phyloP scores from a whole-genome alignment of 2,797 vertebrate species.

The Alca torda region DNA sequence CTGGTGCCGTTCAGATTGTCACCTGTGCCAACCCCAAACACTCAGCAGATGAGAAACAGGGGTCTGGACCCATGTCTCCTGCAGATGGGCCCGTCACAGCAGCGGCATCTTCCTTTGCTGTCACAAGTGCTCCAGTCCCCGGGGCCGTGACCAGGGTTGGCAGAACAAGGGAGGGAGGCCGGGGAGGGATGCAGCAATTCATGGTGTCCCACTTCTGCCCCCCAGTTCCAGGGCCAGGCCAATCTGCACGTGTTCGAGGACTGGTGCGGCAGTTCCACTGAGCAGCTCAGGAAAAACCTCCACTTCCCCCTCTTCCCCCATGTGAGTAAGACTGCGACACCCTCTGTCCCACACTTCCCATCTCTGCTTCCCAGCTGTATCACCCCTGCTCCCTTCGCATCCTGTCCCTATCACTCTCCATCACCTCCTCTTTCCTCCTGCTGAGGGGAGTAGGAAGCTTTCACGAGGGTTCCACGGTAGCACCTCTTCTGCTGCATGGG shows the following conservation, averaged over 20 bases:
- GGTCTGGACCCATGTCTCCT: background rate
- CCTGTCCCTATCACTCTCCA: background rate
- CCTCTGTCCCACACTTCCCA: background rate
- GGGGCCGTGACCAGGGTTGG: rapidly evolving
- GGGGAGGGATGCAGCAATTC: background rate
- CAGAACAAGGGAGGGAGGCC: background rate
- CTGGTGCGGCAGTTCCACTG: conserved; percentile 90
- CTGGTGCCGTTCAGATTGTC: background rate
- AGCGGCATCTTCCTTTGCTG: background rate
- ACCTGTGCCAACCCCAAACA: background rate
- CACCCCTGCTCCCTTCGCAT: background rate
- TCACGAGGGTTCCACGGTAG: background rate
- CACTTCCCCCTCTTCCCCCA: conserved; percentile 94
- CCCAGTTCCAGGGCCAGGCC: conserved; percentile 86
- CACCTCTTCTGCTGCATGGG: background rate
- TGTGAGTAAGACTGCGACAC: conserved; percentile 75
- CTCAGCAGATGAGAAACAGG: background rate
- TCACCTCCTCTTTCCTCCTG: background rate
- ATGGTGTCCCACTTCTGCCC: background rate
- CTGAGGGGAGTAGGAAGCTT: background rate
- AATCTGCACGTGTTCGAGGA: conserved; percentile 97
- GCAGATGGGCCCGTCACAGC: background rate
- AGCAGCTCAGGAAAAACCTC: conserved; percentile 85
- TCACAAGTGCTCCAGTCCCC: rapidly evolving
- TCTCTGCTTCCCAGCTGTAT: background rate